Evolutionary conservation across 2,113 vertebrate species (phyloP).

Genomic region (Aptenodytes forsteri): DNA sequence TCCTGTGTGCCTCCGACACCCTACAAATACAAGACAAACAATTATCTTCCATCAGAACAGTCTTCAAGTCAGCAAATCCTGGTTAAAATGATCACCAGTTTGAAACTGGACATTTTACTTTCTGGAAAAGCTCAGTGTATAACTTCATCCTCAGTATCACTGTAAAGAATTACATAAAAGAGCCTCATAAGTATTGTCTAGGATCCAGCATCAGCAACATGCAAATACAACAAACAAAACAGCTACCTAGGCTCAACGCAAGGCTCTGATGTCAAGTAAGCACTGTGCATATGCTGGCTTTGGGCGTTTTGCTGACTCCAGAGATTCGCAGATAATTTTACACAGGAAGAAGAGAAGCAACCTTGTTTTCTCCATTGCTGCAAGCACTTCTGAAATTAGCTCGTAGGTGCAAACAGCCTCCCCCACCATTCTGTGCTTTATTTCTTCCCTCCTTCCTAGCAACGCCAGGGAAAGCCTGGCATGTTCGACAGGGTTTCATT

Average conservation of each 20-base stretch:
- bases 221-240: neutral
- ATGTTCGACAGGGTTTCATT: neutral
- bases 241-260: neutral
- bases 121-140: neutral
- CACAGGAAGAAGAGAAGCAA: neutral
- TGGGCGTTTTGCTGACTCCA: slow-evolving; percentile 7
- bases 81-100: neutral
- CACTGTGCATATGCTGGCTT: neutral
- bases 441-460: slow-evolving; percentile 4
- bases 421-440: slow-evolving; percentile 16
- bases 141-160: neutral
- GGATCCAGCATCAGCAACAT: neutral
- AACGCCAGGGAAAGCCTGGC: neutral
- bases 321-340: neutral
- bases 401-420: neutral
- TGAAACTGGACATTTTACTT: neutral
- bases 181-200: neutral
- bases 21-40: neutral
- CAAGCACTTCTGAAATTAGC: slow-evolving; percentile 15
- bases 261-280: neutral
- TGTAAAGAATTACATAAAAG: neutral
- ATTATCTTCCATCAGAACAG: neutral
- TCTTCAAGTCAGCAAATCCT: neutral
- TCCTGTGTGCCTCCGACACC: neutral
- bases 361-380: neutral